Evolutionary conservation across 1,140 invertebrate genomes (phyloP), one percentile per base, ranked within the genome.

Genomic region (Philotrypesis tridentata): DNA sequence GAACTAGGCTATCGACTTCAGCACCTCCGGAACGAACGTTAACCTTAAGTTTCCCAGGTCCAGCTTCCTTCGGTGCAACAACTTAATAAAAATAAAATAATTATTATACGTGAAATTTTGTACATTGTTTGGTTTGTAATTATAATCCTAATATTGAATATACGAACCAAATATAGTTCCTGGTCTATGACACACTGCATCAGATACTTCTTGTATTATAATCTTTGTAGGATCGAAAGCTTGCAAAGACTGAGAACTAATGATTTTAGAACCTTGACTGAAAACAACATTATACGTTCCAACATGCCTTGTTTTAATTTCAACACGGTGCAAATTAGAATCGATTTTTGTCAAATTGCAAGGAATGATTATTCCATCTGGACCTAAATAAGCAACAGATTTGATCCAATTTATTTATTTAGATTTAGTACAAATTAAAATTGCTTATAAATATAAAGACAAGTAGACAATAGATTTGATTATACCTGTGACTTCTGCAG

Each of bases 141-240:
- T 55, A n/a, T 55, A 4, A 8, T 55, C 3, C n/a, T 14, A 0
- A 8, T 23, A 25, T 43, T 0, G 37, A 72, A 25, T 29, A 33
- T 27, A 43, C 37, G 17, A 85, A 96, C 95, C 95, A 89, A 94
- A 94, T 84, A 96, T 95, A 79, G 94, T 94, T 73, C 96, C 95
- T 55, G 97, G 96, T 83, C 96, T 94, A 91, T 97, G 96, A 83
- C 96, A 96, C 70, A 96, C 93, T 1, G 96, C 96, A 86, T 97
- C 95, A 25, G 95, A 94, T 71, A 97, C 93, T 83, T 97, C 96
- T 60, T 95, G 92, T 71, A 97, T 94, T 77, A 95, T 94, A 21
- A 98, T 96, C 87, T 96, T 94, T 7, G 93, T 93, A 0, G 97
- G 96, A 92, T 99, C 97, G 80, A 97, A 96, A 0, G 96, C 97